Evolutionary conservation across 2,888 invertebrate species (phyloP), one percentile per base, ranked within the genome.

Genomic region (Cephalotes varians): DNA sequence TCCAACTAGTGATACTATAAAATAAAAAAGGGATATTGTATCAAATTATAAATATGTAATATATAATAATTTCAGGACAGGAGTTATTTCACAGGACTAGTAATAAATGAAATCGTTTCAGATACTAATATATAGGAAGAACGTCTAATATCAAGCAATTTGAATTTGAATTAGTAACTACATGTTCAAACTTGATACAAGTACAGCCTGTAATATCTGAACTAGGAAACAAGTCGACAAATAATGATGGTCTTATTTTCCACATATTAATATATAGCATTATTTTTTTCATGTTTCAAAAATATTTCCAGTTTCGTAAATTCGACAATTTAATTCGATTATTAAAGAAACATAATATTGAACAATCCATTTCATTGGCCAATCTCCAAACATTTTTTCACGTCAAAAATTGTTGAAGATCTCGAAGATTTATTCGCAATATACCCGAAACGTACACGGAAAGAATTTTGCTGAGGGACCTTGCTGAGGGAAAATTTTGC

Each of bases 31-130:
- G 54, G 21, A 9, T 15, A 40, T 44, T 31, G 54, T 56, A 21
- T 40, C 49, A 12, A 21, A 12, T 56, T 71, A 56, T 77, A n/a
- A n/a, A n/a, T n/a, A n/a, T n/a, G n/a, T n/a, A n/a, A n/a, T n/a
- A n/a, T n/a, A n/a, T n/a, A n/a, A n/a, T n/a, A 77, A 77, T 77
- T 77, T 37, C 25, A 71, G 71, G 21, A 65, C 51, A 44, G 31
- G 21, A 21, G 18, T 7, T 69, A 69, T 40, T 21, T 67, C 37
- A 54, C 21, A 44, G 44, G 12, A 28, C 72, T 31, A 77, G 71
- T 77, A 69, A 77, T 56, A 71, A 15, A 54, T 77, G 18, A 56
- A 69, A 44, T 69, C 21, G 21, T 18, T 77, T 28, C 15, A 10
- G 28, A 18, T 15, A 54, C n/a, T 40, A 40, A 77, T 31, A 28